Conservation (phyloP, 2,888 invertebrate genomes). For the Drosophila nr. perissopoda region DNA sequence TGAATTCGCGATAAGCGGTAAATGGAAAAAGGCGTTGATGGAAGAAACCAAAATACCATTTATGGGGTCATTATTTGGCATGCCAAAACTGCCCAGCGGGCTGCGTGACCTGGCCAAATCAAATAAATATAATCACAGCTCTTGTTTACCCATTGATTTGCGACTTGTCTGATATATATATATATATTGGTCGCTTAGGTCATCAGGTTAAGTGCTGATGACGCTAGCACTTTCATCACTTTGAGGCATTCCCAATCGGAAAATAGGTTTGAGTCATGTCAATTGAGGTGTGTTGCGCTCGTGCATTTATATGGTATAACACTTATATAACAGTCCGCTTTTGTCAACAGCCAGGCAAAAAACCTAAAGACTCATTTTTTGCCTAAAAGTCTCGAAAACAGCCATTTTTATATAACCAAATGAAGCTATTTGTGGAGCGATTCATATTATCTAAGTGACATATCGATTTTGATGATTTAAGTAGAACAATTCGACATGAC, state of each 20-base stretch:
- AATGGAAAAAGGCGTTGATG: conserved; percentile 27
- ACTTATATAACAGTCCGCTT: conserved; percentile 9
- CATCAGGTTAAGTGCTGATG: conserved; percentile 69
- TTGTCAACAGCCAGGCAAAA: neutral
- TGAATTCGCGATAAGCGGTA: conserved; percentile 65
- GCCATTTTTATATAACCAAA: neutral
- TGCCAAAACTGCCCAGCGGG: neutral
- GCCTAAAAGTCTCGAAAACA: neutral
- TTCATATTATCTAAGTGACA: neutral
- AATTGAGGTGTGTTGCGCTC: conserved; percentile 47
- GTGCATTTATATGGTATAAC: conserved; percentile 23
- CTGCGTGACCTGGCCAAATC: conserved; percentile 71
- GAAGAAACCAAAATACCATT: conserved; percentile 22
- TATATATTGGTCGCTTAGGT: conserved; percentile 50
- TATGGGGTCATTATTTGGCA: conserved; percentile 37
- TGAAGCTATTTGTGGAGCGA: neutral
- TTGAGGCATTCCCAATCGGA: conserved; percentile 6
- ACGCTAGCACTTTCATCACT: conserved; percentile 22
- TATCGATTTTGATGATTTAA: conserved; percentile 2
- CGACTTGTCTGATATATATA: conserved; percentile 13
- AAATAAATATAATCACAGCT: conserved; percentile 19
- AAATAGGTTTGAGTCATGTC: conserved; percentile 8
- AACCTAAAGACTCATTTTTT: neutral
- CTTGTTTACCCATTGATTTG: conserved; percentile 44
- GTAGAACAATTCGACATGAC: neutral